Conservation (phyloP, 92 coral and sea anemone genomes). For the Paramuricea clavata region DNA sequence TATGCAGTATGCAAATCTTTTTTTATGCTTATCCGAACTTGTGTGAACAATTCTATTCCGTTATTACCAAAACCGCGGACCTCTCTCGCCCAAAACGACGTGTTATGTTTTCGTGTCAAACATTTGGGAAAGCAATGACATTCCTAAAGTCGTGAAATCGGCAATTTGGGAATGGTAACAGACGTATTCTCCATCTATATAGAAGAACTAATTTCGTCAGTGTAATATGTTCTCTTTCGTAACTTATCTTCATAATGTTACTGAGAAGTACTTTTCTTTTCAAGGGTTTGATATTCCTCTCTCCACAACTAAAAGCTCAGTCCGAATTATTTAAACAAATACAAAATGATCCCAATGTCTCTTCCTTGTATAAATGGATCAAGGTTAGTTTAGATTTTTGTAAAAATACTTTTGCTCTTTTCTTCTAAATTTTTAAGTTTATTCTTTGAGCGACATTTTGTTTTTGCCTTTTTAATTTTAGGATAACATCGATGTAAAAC, state of each 20-base stretch:
- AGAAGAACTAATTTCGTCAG: too few species aligned
- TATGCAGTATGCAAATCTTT: too few species aligned
- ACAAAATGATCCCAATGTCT: constrained; percentile 89
- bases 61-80: too few species aligned
- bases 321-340: constrained; percentile 86
- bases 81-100: too few species aligned
- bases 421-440: too few species aligned
- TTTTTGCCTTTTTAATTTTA: constrained; percentile 8
- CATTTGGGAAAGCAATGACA: too few species aligned
- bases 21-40: too few species aligned
- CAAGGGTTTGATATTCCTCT: constrained; percentile 86
- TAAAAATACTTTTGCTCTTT: neutral
- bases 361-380: constrained; percentile 95
- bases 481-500: constrained; percentile 86
- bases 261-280: neutral
- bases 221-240: neutral
- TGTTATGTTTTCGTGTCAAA: too few species aligned
- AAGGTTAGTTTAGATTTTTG: constrained; percentile 59
- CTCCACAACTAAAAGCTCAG: constrained; percentile 90
- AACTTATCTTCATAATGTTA: neutral
- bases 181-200: too few species aligned
- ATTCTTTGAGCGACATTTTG: neutral
- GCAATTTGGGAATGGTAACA: too few species aligned
- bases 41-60: too few species aligned
- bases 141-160: too few species aligned